A percentile compares a stretch with the other conserved stretches of the same genome.
phyloP scores from a whole-genome alignment of 2,113 vertebrate genomes.

The Glaucomys volans region DNA sequence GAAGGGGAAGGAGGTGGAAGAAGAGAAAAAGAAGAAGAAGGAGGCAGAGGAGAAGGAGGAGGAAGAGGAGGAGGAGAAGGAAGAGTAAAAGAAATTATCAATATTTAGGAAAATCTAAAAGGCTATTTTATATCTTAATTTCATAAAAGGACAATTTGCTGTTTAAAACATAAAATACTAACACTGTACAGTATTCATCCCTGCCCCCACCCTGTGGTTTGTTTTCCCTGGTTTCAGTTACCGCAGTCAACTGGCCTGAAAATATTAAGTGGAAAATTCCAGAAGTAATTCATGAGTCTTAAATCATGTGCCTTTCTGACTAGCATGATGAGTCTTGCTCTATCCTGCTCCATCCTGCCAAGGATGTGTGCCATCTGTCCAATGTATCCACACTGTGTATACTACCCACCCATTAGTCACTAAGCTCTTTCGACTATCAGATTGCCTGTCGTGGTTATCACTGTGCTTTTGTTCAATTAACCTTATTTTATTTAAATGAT shows the following conservation, averaged over 20 bases:
- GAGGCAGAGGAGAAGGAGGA: not conserved
- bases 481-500: not conserved
- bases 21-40: not conserved
- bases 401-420: not conserved
- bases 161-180: slow-evolving; percentile 37
- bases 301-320: not conserved
- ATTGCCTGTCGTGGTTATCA: not conserved
- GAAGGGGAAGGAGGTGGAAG: not conserved
- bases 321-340: not conserved
- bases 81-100: not conserved
- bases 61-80: not conserved
- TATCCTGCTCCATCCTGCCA: not conserved
- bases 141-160: not conserved
- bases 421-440: not conserved
- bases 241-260: not conserved
- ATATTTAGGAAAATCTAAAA: not conserved
- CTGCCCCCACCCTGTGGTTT: too few species aligned
- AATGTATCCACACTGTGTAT: not conserved
- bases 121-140: not conserved
- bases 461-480: not conserved
- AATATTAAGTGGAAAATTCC: not conserved
- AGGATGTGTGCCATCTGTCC: not conserved
- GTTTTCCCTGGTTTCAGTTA: not conserved
- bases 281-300: not conserved
- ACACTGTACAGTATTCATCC: too few species aligned